Conservation (phyloP, 2,888 invertebrate genomes). For the Dichetophora obliterata region DNA sequence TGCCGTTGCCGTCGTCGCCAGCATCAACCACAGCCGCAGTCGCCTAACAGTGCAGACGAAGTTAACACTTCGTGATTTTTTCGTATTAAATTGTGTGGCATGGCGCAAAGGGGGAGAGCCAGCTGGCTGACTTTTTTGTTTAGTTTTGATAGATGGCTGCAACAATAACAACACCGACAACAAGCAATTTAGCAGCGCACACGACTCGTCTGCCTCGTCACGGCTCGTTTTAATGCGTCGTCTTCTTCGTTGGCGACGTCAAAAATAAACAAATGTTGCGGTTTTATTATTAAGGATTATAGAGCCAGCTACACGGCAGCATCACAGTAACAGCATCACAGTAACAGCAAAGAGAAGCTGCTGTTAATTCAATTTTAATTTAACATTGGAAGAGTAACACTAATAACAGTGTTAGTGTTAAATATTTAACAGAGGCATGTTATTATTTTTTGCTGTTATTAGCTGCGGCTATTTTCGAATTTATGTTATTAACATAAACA, state of each 20-base stretch:
- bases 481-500: too few relatives aligned
- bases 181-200: slow-evolving; percentile 24
- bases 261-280: slow-evolving; percentile 54
- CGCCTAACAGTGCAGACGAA: slow-evolving; percentile 35
- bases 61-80: slow-evolving; percentile 32
- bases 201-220: slow-evolving; percentile 44
- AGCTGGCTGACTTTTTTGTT: background rate
- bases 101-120: background rate
- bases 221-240: slow-evolving; percentile 17
- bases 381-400: background rate
- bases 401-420: too few relatives aligned
- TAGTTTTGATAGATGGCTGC: slow-evolving; percentile 26
- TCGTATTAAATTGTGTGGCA: background rate
- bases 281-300: slow-evolving; percentile 41
- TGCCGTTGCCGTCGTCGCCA: slow-evolving; percentile 8
- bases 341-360: slow-evolving; percentile 38
- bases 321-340: too few relatives aligned
- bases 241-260: slow-evolving; percentile 23
- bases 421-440: too few relatives aligned
- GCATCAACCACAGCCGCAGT: slow-evolving; percentile 36
- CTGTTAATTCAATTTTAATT: background rate
- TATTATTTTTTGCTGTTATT: too few relatives aligned
- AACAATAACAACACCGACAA: slow-evolving; percentile 40
- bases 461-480: too few relatives aligned
- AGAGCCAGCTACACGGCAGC: background rate